Base-by-base conservation (phyloP, 2,797 vertebrate genomes). In the Rhabdophis nuchalis region DNA sequence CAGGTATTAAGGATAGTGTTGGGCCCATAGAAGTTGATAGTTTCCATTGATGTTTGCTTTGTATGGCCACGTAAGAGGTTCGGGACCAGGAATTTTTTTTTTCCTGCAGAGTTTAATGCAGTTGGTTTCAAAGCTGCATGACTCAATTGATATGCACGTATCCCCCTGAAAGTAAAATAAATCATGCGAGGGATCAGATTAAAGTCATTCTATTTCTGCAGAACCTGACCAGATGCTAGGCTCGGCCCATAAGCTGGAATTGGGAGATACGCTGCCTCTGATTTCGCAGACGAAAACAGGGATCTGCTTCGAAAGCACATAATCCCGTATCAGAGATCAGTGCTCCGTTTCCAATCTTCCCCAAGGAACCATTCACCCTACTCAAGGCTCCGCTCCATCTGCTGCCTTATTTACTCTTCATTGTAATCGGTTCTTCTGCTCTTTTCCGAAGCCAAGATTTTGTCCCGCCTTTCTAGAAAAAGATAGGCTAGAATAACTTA, bases 11-110 rank as follows among this genome's bases (percentile, higher is more conserved):
- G 88, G n/a, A 72, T 92, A 90, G 23, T 94, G n/a, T 12, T 94
- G 95, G 89, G 13, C 94, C 54, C 95, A 82, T 93, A 93, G 95
- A 96, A 91, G 25, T 23, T 53, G 6, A 89, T 53, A 82, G 68
- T 41, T 46, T 16, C 53, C 25, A 14, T 46, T 56, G 77, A 18
- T 57, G 68, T 90, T 90, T 85, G 25, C 53, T 36, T 77, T 90
- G 68, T 41, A 27, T 82, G 18, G 23, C 32, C 32, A 72, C 12
- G 0, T 57, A 14, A 90, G 56, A 57, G 25, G 53, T 20, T 90
- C 36, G 5, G 29, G 36, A 82, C 36, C 23, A 27, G 53, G 56
- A 32, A 36, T n/a, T 5, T 27, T n/a, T 8, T 5, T 20, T 54
- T 29, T 36, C 54, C 12, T 53, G 61, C 50, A 54, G 88, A 72